Evolutionary conservation across 2,113 vertebrate species (phyloP).

Genomic region (Dinomys branickii): DNA sequence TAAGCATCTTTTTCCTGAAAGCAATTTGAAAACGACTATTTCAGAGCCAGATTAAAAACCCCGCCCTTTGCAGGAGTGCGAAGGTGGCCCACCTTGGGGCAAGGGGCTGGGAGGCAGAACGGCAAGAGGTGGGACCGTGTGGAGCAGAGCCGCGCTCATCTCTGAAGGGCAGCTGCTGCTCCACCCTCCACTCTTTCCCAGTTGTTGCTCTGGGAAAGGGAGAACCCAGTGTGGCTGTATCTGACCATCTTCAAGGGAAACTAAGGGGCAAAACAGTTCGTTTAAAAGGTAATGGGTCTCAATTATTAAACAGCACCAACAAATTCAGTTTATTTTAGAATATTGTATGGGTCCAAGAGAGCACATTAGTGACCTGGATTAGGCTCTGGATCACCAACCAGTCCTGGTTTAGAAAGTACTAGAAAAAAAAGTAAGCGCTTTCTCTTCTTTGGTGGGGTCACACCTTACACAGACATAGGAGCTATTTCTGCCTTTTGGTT

Average conservation of each 20-base stretch:
- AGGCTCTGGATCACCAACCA: neutral
- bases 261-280: neutral
- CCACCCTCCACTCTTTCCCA: too few relatives aligned
- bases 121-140: neutral
- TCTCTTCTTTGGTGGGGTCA: neutral
- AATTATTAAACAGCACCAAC: neutral
- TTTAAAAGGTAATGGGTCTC: neutral
- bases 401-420: neutral
- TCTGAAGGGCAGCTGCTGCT: neutral
- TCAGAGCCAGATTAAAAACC: neutral
- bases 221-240: neutral
- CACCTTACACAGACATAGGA: too few relatives aligned
- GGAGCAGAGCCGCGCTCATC: rapidly evolving
- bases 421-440: neutral
- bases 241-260: neutral
- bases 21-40: neutral
- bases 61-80: neutral
- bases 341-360: neutral
- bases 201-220: neutral
- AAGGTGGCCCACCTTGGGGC: rapidly evolving
- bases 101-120: too few relatives aligned
- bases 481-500: too few relatives aligned
- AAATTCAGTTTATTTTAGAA: neutral
- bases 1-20: neutral
- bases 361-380: neutral